Evolutionary conservation across 2,888 invertebrate genomes (phyloP), one percentile per base, ranked within the genome.

Genomic region (Euproctis similis): DNA sequence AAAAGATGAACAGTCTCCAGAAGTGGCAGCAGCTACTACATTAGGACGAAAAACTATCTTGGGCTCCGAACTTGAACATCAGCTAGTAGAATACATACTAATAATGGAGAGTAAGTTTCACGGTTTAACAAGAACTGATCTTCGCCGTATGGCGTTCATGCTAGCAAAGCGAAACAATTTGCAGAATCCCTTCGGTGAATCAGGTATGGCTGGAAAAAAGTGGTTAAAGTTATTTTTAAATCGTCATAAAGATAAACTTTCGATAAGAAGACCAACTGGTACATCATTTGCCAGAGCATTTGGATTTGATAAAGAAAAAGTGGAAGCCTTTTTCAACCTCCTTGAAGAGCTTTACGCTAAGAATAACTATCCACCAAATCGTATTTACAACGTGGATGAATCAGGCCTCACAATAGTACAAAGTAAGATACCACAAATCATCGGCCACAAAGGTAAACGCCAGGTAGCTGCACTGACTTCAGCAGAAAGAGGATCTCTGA

Each of bases 401-500:
- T 12, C 24, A 3, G 24, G 12, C 4, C 24, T 24, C 2, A 24
- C 24, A 19, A n/a, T n/a, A n/a, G 42, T 34, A 10, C 31, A 36
- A 31, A 34, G 30, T 23, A 40, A 31, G 18, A 36, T 40, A 13
- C 34, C 33, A 13, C 8, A 41, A 33, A 13, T 37, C 6, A 27
- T 37, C 8, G 32, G 31, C 9, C 32, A 18, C 6, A 4, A 8
- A 24, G 24, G 24, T 12, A 24, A 24, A 8, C 6, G 19, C 7
- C 40, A 45, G 19, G 18, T 49, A 27, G 46, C 33, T 24, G 10
- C 34, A 25, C 31, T 46, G 5, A 45, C 49, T 4, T 49, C 49
- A 41, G 49, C 50, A 7, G 49, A 51, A 46, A 49, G 52, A 23
- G 55, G 43, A 7, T 46, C 42, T 5, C 9, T 50, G 2, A 28